These are phyloP conservation scores for Trypoxylon attenuatum DNA, from an alignment of 2,888 invertebrate species.

Conservation along the genomic window DNA sequence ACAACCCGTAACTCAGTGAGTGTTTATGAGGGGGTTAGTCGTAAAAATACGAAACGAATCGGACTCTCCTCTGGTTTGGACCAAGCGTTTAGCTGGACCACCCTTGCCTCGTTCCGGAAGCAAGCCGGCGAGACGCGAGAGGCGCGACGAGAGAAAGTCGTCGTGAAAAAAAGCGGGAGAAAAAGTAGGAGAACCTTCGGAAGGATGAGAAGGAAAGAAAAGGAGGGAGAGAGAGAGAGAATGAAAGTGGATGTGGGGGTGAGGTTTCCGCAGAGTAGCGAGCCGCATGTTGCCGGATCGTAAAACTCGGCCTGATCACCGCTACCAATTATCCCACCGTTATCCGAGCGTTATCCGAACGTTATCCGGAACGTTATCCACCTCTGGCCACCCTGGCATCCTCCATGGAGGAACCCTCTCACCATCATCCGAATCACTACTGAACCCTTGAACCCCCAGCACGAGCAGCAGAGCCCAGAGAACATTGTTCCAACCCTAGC, in stretches of 20 bases:
- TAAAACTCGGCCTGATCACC: conserved; percentile 74
- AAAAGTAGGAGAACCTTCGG: too few species aligned
- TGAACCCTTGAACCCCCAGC: conserved; percentile 60
- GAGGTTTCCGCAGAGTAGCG: conserved; percentile 45
- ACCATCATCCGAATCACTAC: conserved; percentile 60
- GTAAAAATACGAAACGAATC: conserved; percentile 69
- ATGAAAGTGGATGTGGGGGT: conserved; percentile 17
- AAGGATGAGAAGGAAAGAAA: conserved; percentile 14
- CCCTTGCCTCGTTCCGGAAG: conserved; percentile 38
- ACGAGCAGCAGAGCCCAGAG: conserved; percentile 10
- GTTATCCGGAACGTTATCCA: conserved; percentile 71
- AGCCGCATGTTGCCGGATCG: conserved; percentile 71
- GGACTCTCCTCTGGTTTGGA: conserved; percentile 43
- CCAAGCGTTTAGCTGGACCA: conserved; percentile 61
- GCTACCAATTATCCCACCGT: conserved; percentile 74
- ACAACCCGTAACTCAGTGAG: conserved; percentile 72
- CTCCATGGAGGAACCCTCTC: conserved; percentile 51
- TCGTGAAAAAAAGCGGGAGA: conserved; percentile 15
- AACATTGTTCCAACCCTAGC: conserved; percentile 36
- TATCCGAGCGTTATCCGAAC: conserved; percentile 70
- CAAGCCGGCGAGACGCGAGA: conserved; percentile 28
- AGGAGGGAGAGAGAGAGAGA: conserved; percentile 29
- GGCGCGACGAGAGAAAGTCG: conserved; percentile 19
- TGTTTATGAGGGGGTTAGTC: conserved; percentile 70
- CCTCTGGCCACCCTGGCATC: conserved; percentile 51